phyloP scores from a whole-genome alignment of 2,113 vertebrate genomes.

The Amphilophus citrinellus region DNA sequence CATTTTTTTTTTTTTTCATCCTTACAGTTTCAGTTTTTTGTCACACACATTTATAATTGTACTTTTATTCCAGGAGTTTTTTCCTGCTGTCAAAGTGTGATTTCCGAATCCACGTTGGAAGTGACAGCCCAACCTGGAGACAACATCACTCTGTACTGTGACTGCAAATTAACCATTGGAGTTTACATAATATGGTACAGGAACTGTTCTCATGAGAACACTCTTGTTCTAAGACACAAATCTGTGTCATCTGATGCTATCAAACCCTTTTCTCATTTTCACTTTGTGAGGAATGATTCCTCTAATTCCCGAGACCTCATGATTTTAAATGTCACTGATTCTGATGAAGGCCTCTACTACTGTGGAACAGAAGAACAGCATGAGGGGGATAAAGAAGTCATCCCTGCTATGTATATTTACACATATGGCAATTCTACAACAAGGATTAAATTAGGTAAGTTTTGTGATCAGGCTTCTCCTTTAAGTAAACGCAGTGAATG shows the following conservation, averaged over 20 bases:
- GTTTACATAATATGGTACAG: constrained; percentile 29
- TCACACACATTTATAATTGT: neutral
- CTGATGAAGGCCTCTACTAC: constrained; percentile 45
- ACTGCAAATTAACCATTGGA: neutral
- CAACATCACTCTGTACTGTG: constrained; percentile 35
- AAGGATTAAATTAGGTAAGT: neutral
- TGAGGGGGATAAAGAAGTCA: neutral
- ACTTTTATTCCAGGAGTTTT: constrained; percentile 9
- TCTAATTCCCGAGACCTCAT: neutral
- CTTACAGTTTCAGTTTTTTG: neutral
- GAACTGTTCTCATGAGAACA: constrained; percentile 38
- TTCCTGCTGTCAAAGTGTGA: neutral
- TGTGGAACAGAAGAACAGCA: neutral
- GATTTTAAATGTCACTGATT: constrained; percentile 27
- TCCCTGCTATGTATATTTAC: neutral
- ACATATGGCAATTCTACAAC: neutral
- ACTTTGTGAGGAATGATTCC: neutral
- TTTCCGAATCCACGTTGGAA: constrained; percentile 2
- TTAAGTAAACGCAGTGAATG: neutral
- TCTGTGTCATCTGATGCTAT: neutral
- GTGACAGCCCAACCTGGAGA: constrained; percentile 26
- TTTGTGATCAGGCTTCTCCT: neutral
- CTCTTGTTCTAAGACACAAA: constrained; percentile 10
- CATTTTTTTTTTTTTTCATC: too few species aligned
- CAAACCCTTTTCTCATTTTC: neutral